Conservation (phyloP, 2,113 vertebrate genomes). For the Antechinus flavipes region DNA sequence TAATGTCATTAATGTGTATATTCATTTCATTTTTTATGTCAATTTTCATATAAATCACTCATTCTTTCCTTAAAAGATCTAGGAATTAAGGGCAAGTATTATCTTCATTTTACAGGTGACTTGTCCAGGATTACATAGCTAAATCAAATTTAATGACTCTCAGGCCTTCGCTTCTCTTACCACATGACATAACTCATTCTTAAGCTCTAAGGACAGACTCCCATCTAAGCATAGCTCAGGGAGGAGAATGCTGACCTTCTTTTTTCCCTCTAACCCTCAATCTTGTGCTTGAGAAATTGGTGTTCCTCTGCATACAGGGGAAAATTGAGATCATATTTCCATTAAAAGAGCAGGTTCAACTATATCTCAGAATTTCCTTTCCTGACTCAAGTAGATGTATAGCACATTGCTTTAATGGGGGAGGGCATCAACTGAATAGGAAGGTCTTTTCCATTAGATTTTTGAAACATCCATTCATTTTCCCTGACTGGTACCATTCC, state of each 20-base stretch:
- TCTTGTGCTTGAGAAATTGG: not conserved
- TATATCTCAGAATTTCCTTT: not conserved
- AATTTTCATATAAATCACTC: not conserved
- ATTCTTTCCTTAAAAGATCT: not conserved
- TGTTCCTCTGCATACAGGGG: not conserved
- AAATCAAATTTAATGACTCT: not conserved
- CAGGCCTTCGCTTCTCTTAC: not conserved
- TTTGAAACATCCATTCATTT: not conserved
- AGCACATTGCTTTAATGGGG: not conserved
- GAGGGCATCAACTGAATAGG: not conserved
- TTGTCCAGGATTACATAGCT: not conserved
- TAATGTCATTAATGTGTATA: not conserved
- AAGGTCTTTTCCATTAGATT: not conserved
- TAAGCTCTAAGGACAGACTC: not conserved
- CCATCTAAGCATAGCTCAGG: not conserved
- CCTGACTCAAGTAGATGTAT: not conserved
- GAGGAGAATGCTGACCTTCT: fast-evolving
- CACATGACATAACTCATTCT: not conserved
- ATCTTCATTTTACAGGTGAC: not conserved
- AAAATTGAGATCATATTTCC: not conserved
- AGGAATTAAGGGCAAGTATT: not conserved
- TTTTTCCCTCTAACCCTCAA: not conserved
- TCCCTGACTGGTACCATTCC: not conserved
- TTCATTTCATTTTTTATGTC: not conserved
- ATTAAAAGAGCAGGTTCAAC: not conserved